Base-by-base conservation (phyloP, 2,797 vertebrate species). In the Sternotherus odoratus region DNA sequence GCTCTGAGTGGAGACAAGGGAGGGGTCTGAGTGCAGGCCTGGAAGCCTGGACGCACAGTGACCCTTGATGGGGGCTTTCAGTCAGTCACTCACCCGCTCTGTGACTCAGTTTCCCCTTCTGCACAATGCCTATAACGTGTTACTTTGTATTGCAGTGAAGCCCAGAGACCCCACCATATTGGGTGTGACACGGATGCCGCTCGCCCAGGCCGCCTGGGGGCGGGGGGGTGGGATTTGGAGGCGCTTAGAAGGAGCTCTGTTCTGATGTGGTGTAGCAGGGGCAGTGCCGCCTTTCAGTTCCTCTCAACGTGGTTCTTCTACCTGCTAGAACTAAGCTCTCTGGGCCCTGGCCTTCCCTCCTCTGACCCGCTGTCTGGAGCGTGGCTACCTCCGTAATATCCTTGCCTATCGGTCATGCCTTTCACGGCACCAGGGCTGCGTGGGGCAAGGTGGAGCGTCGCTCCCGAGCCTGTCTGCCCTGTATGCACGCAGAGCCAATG, bases 141-240 rank as follows among this genome's bases (percentile, higher is more conserved):
- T 4, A 26, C 24, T 56, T 56, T 12, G 16, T n/a, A n/a, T 19
- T n/a, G 60, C 33, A 9, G 15, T 63, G 8, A 33, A 16, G 7
- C 30, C 30, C 30, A n/a, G 60, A 63, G 33, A 63, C 60, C 33
- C 33, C 16, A 4, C 2, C n/a, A 16, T 15, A 4, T 15, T 33
- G 8, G 15, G 57, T 63, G 60, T 8, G 1, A 16, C 33, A 63
- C 60, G 33, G 28, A 60, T 3, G 15, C 60, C 16, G 9, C 7
- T n/a, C 3, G 33, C 1, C 8, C 2, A 1, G 5, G n/a, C n/a
- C 10, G 10, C 36, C n/a, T 19, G 6, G n/a, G 63, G 66, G 19
- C 24, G 66, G 66, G n/a, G n/a, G n/a, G n/a, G n/a, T n/a, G n/a
- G n/a, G 66, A 21, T 24, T 9, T 69, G 66, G 66, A 23, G 66